Percentiles rank a stretch among this genome's conserved stretches.
These are phyloP conservation scores for Acanthosepion pharaonis DNA, from an alignment of 2,888 invertebrate species.

Conservation along the genomic window DNA sequence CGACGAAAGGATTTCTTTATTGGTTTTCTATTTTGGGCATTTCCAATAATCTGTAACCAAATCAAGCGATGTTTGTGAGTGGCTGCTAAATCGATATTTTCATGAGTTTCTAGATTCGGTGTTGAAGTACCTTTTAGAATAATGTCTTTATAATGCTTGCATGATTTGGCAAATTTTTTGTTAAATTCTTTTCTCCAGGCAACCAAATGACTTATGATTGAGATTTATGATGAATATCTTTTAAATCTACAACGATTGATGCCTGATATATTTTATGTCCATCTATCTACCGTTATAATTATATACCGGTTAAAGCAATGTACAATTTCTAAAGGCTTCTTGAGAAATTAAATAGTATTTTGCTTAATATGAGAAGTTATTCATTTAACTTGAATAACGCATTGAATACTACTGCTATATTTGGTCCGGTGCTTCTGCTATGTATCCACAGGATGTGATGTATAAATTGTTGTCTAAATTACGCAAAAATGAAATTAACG, in stretches of 20 bases:
- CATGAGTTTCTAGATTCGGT: not conserved
- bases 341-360: no score
- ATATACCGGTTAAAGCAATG: not conserved
- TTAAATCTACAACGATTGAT: no score
- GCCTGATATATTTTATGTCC: not conserved
- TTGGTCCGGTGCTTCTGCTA: no score
- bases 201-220: not conserved
- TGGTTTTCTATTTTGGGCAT: not conserved
- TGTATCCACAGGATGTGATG: no score
- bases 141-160: not conserved
- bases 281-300: not conserved
- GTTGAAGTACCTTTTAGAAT: not conserved
- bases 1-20: not conserved
- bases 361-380: no score
- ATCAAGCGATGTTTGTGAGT: not conserved
- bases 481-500: no score
- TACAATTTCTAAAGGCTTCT: no score
- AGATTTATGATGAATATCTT: no score
- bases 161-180: not conserved
- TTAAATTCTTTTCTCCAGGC: not conserved
- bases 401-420: no score
- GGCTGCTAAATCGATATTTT: not conserved
- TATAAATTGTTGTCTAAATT: no score
- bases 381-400: no score
- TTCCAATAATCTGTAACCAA: not conserved